Evolutionary conservation across 2,797 vertebrate species (phyloP), one percentile per base, ranked within the genome.

Genomic region (Thripadectes ignobilis): DNA sequence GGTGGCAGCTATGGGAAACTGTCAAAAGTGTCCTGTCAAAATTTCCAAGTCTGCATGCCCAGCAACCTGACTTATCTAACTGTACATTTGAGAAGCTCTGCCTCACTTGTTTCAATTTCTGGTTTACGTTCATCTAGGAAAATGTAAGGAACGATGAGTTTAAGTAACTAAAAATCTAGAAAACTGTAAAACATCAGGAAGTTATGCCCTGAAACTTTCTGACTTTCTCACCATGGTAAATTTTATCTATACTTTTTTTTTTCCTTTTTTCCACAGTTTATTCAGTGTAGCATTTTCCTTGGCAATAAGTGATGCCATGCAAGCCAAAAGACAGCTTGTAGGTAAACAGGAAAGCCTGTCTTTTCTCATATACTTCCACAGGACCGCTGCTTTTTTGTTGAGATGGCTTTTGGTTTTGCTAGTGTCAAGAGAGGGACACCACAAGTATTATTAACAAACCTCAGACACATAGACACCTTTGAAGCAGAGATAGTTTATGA

Each of bases 41-140:
- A 73, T 36, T 54, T 19, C 21, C 3, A 6, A 75, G 23, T 62
- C 38, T 55, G 14, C 22, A n/a, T 21, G 19, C 24, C 34, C 5
- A 38, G 10, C 14, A 65, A 55, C 10, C 3, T 62, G 21, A 32
- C 4, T 32, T 57, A 30, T 46, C 14, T 69, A n/a, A 57, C 17
- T 32, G 11, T 29, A 55, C 0, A 0, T 27, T 29, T 0, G 1
- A 80, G 17, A 85, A 88, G 7, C 1, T 58, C 6, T 73, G 8
- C 43, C 15, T 75, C 2, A 0, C 22, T 38, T 10, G 2, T 1
- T 91, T 29, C 2, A 16, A 59, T 11, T 23, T 10, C 23, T 63
- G 55, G 41, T 41, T 57, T 30, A 32, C 39, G 39, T 71, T 45
- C 8, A 1, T 4, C 7, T 30, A 12, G 9, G 27, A 75, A 68